These are phyloP conservation scores for Synergus gifuensis DNA, from an alignment of 2,888 invertebrate species.

Conservation along the genomic window DNA sequence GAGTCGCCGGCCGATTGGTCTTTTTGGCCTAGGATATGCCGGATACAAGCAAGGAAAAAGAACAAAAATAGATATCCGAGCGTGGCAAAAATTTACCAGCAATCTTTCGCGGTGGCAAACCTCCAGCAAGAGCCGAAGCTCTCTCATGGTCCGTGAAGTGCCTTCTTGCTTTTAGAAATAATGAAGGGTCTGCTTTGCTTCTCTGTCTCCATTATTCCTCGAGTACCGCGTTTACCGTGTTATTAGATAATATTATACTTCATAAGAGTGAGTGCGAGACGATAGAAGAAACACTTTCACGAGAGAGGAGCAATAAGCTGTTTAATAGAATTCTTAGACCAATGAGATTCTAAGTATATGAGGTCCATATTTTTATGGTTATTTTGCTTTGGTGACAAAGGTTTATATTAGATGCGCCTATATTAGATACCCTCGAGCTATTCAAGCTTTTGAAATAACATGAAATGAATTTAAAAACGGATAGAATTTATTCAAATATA, in stretches of 20 bases:
- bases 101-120: slow-evolving; percentile 38
- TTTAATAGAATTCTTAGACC: background rate
- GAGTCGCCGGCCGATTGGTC: slow-evolving; percentile 51
- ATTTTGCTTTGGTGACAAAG: background rate
- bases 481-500: slow-evolving; percentile 25
- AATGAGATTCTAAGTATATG: background rate
- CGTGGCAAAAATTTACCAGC: slow-evolving; percentile 42
- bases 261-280: background rate
- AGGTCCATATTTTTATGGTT: background rate
- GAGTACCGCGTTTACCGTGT: background rate
- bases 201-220: background rate
- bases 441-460: slow-evolving; percentile 48
- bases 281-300: background rate
- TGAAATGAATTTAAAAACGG: slow-evolving; percentile 22
- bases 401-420: slow-evolving; percentile 44
- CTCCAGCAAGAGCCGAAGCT: slow-evolving; percentile 7
- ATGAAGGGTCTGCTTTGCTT: slow-evolving; percentile 55
- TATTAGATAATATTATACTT: background rate
- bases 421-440: slow-evolving; percentile 47
- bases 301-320: background rate
- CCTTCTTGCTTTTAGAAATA: slow-evolving; percentile 61
- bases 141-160: slow-evolving; percentile 38
- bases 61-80: slow-evolving; percentile 46
- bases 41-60: slow-evolving; percentile 42
- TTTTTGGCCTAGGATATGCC: slow-evolving; percentile 46